A percentile compares a stretch with the other conserved stretches of the same genome.
These are phyloP conservation scores for Microplitis mediator DNA, from an alignment of 1,140 invertebrate genomes.

Conservation along the genomic window DNA sequence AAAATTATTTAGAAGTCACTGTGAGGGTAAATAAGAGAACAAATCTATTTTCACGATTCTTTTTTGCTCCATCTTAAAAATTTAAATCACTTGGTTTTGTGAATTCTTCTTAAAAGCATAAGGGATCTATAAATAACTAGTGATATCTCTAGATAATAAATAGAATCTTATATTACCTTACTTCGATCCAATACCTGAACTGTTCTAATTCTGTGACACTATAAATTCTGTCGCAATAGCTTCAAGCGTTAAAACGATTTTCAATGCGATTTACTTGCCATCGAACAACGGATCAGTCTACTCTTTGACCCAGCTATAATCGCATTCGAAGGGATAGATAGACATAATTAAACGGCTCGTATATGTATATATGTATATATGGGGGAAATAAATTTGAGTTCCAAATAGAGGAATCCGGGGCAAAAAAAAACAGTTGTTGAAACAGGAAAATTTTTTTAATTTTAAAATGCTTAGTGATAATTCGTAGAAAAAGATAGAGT, in stretches of 20 bases:
- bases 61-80: too few relatives aligned
- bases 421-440: too few relatives aligned
- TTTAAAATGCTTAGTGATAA: too few relatives aligned
- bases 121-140: not conserved
- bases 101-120: not conserved
- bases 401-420: too few relatives aligned
- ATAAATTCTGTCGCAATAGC: constrained; percentile 24
- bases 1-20: too few relatives aligned
- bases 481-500: too few relatives aligned
- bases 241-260: constrained; percentile 33
- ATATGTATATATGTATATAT: too few relatives aligned
- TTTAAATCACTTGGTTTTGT: not conserved
- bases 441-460: too few relatives aligned
- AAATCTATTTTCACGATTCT: too few relatives aligned
- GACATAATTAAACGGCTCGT: not conserved
- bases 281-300: not conserved
- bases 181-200: constrained; percentile 25
- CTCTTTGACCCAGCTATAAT: constrained; percentile 27
- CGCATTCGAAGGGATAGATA: constrained; percentile 10
- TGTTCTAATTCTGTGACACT: constrained; percentile 30
- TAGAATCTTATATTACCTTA: constrained; percentile 25
- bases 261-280: constrained; percentile 26
- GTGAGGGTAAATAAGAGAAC: not conserved
- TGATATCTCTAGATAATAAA: constrained; percentile 24
- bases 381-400: too few relatives aligned